These are phyloP conservation scores for Leptestheria dahalacensis DNA, from an alignment of 1,140 invertebrate genomes.

Conservation along the genomic window DNA sequence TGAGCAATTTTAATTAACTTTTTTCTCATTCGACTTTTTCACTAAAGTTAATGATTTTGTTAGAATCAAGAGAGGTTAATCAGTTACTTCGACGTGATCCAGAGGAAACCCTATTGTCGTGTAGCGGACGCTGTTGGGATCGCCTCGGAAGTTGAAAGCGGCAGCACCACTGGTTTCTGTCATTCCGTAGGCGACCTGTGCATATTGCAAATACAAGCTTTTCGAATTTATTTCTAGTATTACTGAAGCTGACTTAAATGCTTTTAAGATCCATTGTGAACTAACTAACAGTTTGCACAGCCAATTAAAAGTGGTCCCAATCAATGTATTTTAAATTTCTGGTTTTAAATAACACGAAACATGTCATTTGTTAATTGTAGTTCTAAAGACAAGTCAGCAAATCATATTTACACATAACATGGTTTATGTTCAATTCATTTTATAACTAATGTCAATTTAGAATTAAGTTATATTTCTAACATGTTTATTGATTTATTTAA, in stretches of 20 bases:
- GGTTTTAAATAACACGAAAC: too few relatives aligned
- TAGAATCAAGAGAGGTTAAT: constrained; percentile 21
- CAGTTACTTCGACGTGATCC: constrained; percentile 62
- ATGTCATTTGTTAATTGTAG: too few relatives aligned
- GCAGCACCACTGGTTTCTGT: constrained; percentile 68
- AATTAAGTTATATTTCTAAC: background rate
- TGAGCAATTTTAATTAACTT: background rate
- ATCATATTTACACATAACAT: too few relatives aligned
- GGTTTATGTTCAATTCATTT: too few relatives aligned
- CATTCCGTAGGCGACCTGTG: constrained; percentile 66
- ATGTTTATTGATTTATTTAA: background rate
- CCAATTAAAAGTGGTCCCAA: too few relatives aligned
- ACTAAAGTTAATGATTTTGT: background rate
- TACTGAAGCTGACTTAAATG: too few relatives aligned
- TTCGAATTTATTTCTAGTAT: too few relatives aligned
- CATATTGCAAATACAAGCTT: too few relatives aligned
- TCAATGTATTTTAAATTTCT: too few relatives aligned
- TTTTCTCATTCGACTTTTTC: background rate
- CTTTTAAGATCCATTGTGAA: too few relatives aligned
- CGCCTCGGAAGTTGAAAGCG: constrained; percentile 48
- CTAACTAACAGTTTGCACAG: too few relatives aligned
- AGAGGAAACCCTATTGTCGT: constrained; percentile 59
- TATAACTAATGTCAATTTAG: constrained; percentile 21
- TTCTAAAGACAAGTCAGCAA: too few relatives aligned
- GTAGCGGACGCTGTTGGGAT: constrained; percentile 45